phyloP scores from a whole-genome alignment of 1,140 invertebrate genomes.

The Papilio polyxenes region DNA sequence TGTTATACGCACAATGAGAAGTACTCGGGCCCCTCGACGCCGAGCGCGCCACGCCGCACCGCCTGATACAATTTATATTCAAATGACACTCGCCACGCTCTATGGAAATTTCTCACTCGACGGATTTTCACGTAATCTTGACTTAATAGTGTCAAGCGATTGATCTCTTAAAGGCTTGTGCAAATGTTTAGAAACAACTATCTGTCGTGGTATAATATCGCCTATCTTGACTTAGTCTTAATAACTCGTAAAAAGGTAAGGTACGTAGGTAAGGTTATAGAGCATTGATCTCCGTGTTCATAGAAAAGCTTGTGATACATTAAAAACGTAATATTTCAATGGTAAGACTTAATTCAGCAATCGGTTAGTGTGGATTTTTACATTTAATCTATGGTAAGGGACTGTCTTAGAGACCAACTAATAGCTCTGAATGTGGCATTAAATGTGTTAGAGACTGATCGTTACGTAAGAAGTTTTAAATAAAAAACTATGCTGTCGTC shows the following conservation, averaged over 20 bases:
- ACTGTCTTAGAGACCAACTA: not conserved
- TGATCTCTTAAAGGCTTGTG: conserved; percentile 40
- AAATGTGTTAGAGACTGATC: not conserved
- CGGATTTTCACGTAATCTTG: conserved; percentile 75
- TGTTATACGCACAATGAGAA: conserved; percentile 79
- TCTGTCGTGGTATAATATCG: not conserved
- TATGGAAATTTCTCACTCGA: conserved; percentile 76
- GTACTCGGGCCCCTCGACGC: conserved; percentile 64
- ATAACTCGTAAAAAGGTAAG: not conserved
- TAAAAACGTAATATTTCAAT: too few relatives aligned
- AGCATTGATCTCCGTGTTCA: not conserved
- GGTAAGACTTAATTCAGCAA: too few relatives aligned
- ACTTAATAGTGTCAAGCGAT: conserved; percentile 69
- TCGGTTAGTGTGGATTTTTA: too few relatives aligned
- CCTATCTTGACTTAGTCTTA: not conserved
- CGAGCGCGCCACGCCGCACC: conserved; percentile 54
- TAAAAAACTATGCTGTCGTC: conserved; percentile 46
- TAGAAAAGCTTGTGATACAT: too few relatives aligned
- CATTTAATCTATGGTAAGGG: too few relatives aligned
- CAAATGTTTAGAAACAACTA: conserved; percentile 42
- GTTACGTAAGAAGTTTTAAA: not conserved
- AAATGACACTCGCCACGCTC: conserved; percentile 76
- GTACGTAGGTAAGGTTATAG: not conserved
- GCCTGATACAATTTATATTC: conserved; percentile 77
- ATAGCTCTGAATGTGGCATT: not conserved